Base-by-base conservation (phyloP, 30 jellyfish, hydroid and myxozoan genomes). In the Pseudorhiza aurosa region DNA sequence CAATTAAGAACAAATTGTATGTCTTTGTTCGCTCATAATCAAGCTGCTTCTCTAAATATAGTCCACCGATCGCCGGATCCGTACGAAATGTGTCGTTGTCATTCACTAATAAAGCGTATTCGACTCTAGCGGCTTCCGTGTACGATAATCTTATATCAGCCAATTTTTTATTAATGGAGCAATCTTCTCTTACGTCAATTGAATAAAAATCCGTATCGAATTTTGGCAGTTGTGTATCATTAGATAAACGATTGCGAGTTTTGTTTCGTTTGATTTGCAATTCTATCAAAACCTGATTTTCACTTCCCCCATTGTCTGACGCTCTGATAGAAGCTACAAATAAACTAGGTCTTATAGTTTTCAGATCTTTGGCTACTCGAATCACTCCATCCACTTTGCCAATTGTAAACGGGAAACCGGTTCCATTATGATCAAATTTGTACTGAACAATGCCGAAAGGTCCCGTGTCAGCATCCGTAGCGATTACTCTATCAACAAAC, bases 391-490 rank as follows among this genome's bases (percentile, higher is more conserved):
- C 68, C 36, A 25, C 22, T 56, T 30, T 32, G 30, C 82, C 88
- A 29, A 84, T 72, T 6, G 56, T 1, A 45, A 84, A 84, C 0
- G 95, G 86, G 19, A 63, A 39, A 35, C 26, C 40, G 4, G 32
- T 29, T 0, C 17, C 74, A 35, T 15, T 44, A 28, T 35, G 57
- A 11, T 42, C 81, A 63, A 84, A 39, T 0, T 47, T 35, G 36
- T 84, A 84, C n/a, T n/a, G 65, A 3, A 84, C 65, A 7, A 53
- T 71, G 18, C 91, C 89, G 68, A 62, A 39, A 1, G 63, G 14
- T 19, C 83, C 77, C 29, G 90, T 4, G 39, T 91, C 98, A 1
- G 40, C 57, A 55, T 91, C 96, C 2, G 65, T 10, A 10, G 98
- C 96, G 0, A 19, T 37, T 51, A 85, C 89, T 43, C 64, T 43